Base-by-base conservation (phyloP, 2,113 vertebrate genomes). In the Trachemys scripta region DNA sequence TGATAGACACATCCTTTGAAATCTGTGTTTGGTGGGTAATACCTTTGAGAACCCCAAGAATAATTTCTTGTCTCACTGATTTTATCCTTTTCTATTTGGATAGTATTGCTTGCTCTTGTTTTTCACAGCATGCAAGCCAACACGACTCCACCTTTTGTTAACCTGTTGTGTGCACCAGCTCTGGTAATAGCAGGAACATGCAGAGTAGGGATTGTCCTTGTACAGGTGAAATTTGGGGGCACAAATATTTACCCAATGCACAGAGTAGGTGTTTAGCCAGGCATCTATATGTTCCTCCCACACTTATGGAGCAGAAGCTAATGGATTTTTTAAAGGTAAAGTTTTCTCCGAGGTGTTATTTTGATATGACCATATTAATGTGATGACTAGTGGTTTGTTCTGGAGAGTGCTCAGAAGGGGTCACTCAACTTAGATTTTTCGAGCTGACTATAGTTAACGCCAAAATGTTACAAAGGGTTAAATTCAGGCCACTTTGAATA, bases 151-250 rank as follows among this genome's bases (percentile, higher is more conserved):
- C 50, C 42, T 47, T 78, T 47, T 16, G 24, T 47, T 78, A 47
- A 47, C 25, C 13, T 47, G 38, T 78, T 78, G 38, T 78, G 45
- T 78, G 75, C 42, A 78, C 6, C 25, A 78, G 6, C 24, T 78
- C 25, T 16, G 25, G 11, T 47, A 25, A 78, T 14, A 27, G 10
- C 24, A 45, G 42, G 24, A 51, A 80, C 2, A 10, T n/a, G 31
- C 9, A n/a, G 10, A 80, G 0, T 45, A 62, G 31, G 92, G 72
- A 81, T 51, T 31, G 56, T 49, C 47, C 1, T 10, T 0, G 0
- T 86, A 62, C 45, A 3, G 0, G 1, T 6, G 82, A 47, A 53
- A 53, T 35, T 1, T 27, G 45, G 42, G 75, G 75, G 42, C 24
- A 45, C 12, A 27, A 6, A 27, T 7, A 78, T 47, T 78, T 16